A percentile compares a stretch with the other conserved stretches of the same genome.
These are phyloP conservation scores for Chloropsis hardwickii DNA, from an alignment of 2,113 vertebrate genomes.

Conservation along the genomic window DNA sequence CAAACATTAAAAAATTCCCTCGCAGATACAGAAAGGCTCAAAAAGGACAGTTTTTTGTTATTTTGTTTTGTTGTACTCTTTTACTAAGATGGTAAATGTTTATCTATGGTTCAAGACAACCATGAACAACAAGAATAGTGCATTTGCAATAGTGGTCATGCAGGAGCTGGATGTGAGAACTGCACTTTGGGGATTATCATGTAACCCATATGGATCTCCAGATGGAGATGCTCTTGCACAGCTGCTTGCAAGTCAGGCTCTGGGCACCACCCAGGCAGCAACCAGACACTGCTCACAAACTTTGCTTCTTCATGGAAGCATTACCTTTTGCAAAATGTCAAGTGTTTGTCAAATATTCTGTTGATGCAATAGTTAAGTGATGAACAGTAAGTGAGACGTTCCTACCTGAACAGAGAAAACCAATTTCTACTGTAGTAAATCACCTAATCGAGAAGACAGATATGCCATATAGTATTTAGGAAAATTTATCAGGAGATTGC, in stretches of 20 bases:
- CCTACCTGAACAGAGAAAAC: neutral
- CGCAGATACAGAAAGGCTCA: neutral
- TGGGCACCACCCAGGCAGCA: neutral
- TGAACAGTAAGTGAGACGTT: neutral
- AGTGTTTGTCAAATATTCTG: neutral
- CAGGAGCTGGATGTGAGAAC: neutral
- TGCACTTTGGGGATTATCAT: neutral
- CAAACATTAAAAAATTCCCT: neutral
- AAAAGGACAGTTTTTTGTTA: neutral
- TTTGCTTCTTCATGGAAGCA: neutral
- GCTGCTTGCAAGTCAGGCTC: neutral
- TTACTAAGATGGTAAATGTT: neutral
- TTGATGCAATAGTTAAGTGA: neutral
- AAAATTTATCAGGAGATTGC: neutral
- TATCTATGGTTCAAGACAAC: neutral
- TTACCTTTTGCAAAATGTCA: neutral
- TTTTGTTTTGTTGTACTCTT: neutral
- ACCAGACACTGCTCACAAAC: neutral
- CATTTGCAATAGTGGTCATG: neutral
- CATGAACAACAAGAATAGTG: neutral
- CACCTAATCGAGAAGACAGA: neutral
- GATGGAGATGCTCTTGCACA: neutral
- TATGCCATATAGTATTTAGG: neutral
- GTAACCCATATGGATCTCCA: neutral
- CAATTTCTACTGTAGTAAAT: neutral